These are phyloP conservation scores for Diploscapter pachys DNA, from an alignment of 1,140 invertebrate genomes.

Conservation along the genomic window DNA sequence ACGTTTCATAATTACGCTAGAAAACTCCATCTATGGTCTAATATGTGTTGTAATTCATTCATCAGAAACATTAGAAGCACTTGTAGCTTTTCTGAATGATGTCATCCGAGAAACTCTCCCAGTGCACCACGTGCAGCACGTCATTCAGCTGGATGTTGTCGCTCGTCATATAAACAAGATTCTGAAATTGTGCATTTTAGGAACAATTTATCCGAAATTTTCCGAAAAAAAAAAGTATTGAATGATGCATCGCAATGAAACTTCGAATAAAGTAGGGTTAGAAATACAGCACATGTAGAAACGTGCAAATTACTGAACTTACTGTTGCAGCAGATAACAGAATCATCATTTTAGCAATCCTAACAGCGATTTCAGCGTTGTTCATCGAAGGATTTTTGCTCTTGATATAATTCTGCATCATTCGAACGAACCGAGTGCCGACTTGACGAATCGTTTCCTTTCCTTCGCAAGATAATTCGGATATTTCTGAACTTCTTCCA, in stretches of 20 bases:
- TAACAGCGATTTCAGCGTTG: conserved; percentile 24
- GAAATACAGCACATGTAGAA: too few relatives aligned
- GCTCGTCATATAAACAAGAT: conserved; percentile 34
- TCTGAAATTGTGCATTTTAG: conserved; percentile 28
- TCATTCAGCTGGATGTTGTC: conserved; percentile 42
- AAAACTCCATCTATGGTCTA: too few relatives aligned
- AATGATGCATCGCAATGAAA: too few relatives aligned
- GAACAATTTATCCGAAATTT: neutral
- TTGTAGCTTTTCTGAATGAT: conserved; percentile 23
- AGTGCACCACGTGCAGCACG: conserved; percentile 33
- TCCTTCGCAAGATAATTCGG: conserved; percentile 13
- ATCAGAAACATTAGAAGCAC: conserved; percentile 7
- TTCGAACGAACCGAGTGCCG: conserved; percentile 21
- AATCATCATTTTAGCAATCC: conserved; percentile 36
- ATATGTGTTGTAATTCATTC: too few relatives aligned
- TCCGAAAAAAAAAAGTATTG: neutral
- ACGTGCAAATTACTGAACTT: neutral
- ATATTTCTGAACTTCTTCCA: conserved; percentile 20
- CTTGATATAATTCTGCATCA: conserved; percentile 29
- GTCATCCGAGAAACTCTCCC: conserved; percentile 31
- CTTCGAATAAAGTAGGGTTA: too few relatives aligned
- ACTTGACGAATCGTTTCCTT: conserved; percentile 21
- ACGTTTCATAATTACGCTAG: too few relatives aligned
- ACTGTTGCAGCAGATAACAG: conserved; percentile 37
- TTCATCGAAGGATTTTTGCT: conserved; percentile 12